A percentile compares a stretch with the other conserved stretches of the same genome.
Conservation (phyloP, 2,113 vertebrate species). For the Syngnathoides biaculeatus region DNA sequence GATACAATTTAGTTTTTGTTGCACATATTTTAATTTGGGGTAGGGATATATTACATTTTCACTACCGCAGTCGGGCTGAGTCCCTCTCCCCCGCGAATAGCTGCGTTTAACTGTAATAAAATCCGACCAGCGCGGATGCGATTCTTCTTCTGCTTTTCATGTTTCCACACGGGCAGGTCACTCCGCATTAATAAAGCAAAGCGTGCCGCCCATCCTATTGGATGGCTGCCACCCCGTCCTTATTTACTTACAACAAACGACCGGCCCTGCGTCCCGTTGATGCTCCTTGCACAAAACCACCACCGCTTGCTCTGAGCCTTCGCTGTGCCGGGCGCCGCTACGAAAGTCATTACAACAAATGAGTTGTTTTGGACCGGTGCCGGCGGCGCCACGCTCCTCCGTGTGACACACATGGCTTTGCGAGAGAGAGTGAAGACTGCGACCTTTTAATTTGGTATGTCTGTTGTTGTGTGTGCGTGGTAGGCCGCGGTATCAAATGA, state of each 20-base stretch:
- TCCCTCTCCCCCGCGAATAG: too few relatives aligned
- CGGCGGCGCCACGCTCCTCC: constrained; percentile 28
- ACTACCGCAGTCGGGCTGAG: too few relatives aligned
- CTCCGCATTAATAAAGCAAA: constrained; percentile 27
- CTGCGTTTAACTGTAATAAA: neutral
- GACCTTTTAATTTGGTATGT: constrained; percentile 48
- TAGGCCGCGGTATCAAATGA: constrained; percentile 55
- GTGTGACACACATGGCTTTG: constrained; percentile 24
- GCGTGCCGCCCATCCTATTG: constrained; percentile 11
- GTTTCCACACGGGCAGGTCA: constrained; percentile 26
- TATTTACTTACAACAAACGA: constrained; percentile 38
- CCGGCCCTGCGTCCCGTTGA: constrained; percentile 27
- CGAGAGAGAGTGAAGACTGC: constrained; percentile 48
- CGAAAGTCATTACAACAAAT: constrained; percentile 70
- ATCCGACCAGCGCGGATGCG: neutral
- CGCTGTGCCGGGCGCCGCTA: constrained; percentile 41
- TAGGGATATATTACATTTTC: too few relatives aligned
- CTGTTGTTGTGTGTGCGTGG: constrained; percentile 29
- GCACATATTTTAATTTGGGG: too few relatives aligned
- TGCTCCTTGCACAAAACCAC: constrained; percentile 27
- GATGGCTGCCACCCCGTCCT: constrained; percentile 1
- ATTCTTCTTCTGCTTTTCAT: constrained; percentile 6
- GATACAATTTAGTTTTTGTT: too few relatives aligned
- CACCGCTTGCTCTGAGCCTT: constrained; percentile 25
- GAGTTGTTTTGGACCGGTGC: constrained; percentile 56